Percentiles rank a stretch among this genome's conserved stretches.
Evolutionary conservation across 2,888 invertebrate genomes (phyloP).

Genomic region (Urechis unicinctus): DNA sequence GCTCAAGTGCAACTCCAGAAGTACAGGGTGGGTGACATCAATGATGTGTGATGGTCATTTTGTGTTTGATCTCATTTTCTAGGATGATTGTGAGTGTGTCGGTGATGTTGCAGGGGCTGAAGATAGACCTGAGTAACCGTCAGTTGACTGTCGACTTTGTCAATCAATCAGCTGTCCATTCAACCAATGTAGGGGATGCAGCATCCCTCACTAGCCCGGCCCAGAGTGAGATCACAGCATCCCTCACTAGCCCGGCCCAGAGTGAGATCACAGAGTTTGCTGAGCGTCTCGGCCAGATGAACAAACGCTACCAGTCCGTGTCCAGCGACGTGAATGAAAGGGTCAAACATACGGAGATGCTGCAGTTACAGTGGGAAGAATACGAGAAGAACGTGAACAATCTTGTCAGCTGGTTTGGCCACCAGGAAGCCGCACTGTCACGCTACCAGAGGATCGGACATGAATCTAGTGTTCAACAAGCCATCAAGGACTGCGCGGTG

Average conservation of each 20-base stretch:
- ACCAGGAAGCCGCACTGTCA: conserved; percentile 37
- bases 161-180: conserved; percentile 35
- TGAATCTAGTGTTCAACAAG: conserved; percentile 38
- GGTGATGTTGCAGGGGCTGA: conserved; percentile 30
- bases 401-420: conserved; percentile 35
- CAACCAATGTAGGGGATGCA: no score
- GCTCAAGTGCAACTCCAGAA: conserved; percentile 37
- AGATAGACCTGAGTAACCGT: conserved; percentile 40
- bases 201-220: conserved; percentile 1
- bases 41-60: not conserved
- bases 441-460: conserved; percentile 35
- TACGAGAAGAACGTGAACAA: conserved; percentile 31
- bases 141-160: conserved; percentile 46
- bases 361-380: conserved; percentile 33
- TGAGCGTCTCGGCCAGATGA: conserved; percentile 36
- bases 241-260: conserved; percentile 14
- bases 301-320: conserved; percentile 34
- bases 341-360: conserved; percentile 25
- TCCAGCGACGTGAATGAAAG: conserved; percentile 29
- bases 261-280: conserved; percentile 39
- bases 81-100: no score
- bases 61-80: no score
- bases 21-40: conserved; percentile 44
- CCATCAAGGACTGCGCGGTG: conserved; percentile 38
- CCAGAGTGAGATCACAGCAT: not conserved